Evolutionary conservation across 2,888 invertebrate genomes (phyloP).

Genomic region (Trachelus iudaicus): DNA sequence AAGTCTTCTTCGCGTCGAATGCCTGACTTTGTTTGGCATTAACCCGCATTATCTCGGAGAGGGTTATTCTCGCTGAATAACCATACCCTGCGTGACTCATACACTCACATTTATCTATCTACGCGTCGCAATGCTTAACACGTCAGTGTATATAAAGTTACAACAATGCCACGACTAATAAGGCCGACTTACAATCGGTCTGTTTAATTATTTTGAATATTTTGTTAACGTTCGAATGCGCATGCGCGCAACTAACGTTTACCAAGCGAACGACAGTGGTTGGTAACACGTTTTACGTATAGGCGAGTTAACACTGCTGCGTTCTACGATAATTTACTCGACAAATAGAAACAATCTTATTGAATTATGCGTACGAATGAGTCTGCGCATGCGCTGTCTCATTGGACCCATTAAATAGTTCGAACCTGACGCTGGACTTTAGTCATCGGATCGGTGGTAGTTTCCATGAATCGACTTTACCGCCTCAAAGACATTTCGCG

Average conservation of each 20-base stretch:
- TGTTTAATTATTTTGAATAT: not conserved
- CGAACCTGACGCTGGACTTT: not conserved
- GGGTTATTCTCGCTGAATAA: not conserved
- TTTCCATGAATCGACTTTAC: not conserved
- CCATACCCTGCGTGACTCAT: not conserved
- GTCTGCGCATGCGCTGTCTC: not conserved
- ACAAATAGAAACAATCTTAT: not conserved
- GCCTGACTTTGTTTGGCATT: not conserved
- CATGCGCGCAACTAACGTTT: not conserved
- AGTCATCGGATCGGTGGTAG: not conserved
- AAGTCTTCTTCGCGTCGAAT: not conserved
- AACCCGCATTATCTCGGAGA: not conserved
- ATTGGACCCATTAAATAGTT: not conserved
- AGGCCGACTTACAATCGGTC: not conserved
- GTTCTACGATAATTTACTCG: not conserved
- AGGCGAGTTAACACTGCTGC: not conserved
- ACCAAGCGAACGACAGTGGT: constrained; percentile 8
- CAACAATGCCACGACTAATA: not conserved
- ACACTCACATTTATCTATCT: not conserved
- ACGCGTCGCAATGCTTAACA: not conserved
- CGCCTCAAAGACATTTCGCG: not conserved
- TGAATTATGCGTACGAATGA: not conserved
- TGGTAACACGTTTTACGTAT: not conserved
- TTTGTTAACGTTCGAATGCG: not conserved
- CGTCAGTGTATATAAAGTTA: not conserved